These are phyloP conservation scores for Pterophyllum scalare DNA, from an alignment of 2,113 vertebrate genomes.

Conservation along the genomic window DNA sequence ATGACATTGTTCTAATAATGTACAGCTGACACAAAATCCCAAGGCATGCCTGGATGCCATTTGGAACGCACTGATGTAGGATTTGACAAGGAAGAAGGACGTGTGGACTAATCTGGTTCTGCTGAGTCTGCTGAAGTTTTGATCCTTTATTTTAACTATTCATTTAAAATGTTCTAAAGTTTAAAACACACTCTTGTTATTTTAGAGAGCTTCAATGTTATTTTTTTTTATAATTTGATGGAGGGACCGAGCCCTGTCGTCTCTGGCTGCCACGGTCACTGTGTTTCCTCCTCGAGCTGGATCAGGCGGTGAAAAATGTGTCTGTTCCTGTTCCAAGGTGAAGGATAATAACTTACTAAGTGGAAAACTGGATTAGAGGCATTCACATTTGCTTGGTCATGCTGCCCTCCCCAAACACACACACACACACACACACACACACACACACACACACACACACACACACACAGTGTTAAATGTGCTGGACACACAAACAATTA, in stretches of 20 bases:
- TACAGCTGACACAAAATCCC: not conserved
- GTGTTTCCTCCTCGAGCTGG: not conserved
- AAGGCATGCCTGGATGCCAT: not conserved
- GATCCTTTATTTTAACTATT: not conserved
- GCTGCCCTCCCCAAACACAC: not conserved
- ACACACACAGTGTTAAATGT: too few species aligned
- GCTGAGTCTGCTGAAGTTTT: not conserved
- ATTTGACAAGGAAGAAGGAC: not conserved
- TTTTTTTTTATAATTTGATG: not conserved
- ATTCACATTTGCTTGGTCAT: conserved; percentile 43
- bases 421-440: not conserved
- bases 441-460: not conserved
- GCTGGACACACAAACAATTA: too few species aligned
- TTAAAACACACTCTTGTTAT: not conserved
- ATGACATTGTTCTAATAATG: not conserved
- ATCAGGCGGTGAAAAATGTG: conserved; percentile 6
- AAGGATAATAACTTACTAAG: conserved; percentile 49
- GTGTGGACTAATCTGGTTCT: not conserved
- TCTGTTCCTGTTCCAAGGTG: conserved; percentile 44
- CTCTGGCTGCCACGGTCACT: not conserved
- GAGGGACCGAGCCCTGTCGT: not conserved
- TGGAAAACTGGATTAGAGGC: conserved; percentile 58
- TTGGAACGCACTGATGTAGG: not conserved
- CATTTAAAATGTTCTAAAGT: not conserved
- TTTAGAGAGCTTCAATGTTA: not conserved